Conservation (phyloP, 2,113 vertebrate species). For the Lagopus leucura region DNA sequence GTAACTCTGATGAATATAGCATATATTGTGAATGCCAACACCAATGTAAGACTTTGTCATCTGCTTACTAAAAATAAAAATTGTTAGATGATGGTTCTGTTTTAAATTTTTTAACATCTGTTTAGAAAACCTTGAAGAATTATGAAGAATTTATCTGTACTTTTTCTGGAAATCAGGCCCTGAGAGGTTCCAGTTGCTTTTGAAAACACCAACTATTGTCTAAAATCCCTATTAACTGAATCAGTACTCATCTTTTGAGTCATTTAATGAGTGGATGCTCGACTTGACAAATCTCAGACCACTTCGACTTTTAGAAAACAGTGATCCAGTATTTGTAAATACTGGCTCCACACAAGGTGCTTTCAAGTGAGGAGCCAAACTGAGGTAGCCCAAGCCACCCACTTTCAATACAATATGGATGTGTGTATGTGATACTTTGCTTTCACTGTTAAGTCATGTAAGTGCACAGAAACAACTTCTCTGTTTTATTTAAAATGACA, state of each 20-base stretch:
- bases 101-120: neutral
- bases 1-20: neutral
- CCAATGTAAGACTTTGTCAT: neutral
- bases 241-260: neutral
- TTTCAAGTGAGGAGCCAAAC: neutral
- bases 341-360: neutral
- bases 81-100: neutral
- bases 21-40: neutral
- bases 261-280: neutral
- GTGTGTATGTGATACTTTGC: neutral
- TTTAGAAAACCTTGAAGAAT: neutral
- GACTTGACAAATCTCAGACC: neutral
- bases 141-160: neutral
- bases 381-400: neutral
- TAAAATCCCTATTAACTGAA: neutral
- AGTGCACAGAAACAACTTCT: neutral
- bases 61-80: neutral
- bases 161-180: neutral
- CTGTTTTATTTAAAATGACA: neutral
- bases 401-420: fast-evolving
- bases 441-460: neutral
- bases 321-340: neutral
- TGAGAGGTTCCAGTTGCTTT: neutral
- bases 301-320: neutral
- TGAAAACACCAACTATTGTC: neutral